Conservation (phyloP, 2,113 vertebrate genomes). For the Scortum barcoo region DNA sequence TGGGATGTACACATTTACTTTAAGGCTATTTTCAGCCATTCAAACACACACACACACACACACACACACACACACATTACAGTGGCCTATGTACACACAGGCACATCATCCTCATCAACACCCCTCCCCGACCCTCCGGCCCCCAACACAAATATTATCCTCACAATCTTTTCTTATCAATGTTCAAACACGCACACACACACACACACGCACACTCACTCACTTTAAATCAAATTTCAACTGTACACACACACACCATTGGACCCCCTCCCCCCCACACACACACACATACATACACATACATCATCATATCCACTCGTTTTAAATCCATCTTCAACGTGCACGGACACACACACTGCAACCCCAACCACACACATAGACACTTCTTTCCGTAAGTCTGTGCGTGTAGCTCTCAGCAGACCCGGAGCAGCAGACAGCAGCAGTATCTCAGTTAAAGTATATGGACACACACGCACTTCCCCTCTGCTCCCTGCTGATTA, state of each 20-base stretch:
- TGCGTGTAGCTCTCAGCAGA: not conserved
- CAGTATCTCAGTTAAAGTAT: constrained; percentile 13
- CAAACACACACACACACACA: not conserved
- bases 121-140: too few species aligned
- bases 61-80: not conserved
- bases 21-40: constrained; percentile 2
- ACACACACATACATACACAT: constrained; percentile 9
- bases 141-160: too few species aligned
- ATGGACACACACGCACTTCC: constrained; percentile 6
- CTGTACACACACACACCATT: not conserved
- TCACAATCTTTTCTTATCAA: not conserved
- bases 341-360: not conserved
- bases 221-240: constrained; percentile 9
- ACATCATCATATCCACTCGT: constrained; percentile 11
- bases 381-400: not conserved
- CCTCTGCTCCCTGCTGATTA: constrained; percentile 52
- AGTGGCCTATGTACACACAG: not conserved
- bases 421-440: constrained; percentile 15
- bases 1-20: not conserved
- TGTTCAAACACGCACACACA: not conserved
- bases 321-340: constrained; percentile 11
- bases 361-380: too few species aligned
- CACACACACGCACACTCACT: constrained; percentile 6
- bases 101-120: not conserved
- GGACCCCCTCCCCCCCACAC: too few species aligned